Conservation (phyloP, 2,888 invertebrate species). For the Cerastis rubricosa region DNA sequence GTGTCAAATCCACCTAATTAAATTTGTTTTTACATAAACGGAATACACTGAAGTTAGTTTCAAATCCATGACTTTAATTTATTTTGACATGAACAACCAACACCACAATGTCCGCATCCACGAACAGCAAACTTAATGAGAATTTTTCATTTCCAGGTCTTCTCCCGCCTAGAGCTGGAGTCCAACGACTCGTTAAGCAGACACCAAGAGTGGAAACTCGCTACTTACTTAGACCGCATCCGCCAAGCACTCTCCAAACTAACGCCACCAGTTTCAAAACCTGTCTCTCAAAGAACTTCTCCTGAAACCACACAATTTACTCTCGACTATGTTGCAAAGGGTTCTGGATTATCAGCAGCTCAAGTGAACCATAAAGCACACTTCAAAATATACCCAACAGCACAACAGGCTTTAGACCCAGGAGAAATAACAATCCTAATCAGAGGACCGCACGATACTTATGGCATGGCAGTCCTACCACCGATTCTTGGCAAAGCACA, state of each 20-base stretch:
- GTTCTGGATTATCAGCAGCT: conserved; percentile 91
- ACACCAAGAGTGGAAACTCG: conserved; percentile 90
- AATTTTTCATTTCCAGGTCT: conserved; percentile 86
- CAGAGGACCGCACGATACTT: conserved; percentile 86
- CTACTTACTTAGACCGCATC: conserved; percentile 88
- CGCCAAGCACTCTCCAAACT: conserved; percentile 85
- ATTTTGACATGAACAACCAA: not conserved
- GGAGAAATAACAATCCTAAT: conserved; percentile 88
- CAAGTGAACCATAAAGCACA: conserved; percentile 89
- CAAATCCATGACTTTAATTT: not conserved
- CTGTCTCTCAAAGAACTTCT: conserved; percentile 80
- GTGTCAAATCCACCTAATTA: not conserved
- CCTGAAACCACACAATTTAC: conserved; percentile 84
- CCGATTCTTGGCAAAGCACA: conserved; percentile 88
- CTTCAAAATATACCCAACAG: conserved; percentile 91
- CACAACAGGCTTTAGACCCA: conserved; percentile 87
- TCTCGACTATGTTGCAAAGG: conserved; percentile 90
- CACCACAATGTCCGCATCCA: not conserved
- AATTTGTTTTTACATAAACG: not conserved
- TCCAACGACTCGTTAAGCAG: conserved; percentile 85
- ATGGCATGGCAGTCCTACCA: conserved; percentile 85
- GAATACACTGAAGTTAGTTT: no score
- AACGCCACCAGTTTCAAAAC: conserved; percentile 84
- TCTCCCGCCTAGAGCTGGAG: conserved; percentile 90
- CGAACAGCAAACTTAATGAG: not conserved